Evolutionary conservation across 2,888 invertebrate species (phyloP), one percentile per base, ranked within the genome.

Genomic region (Andrena haemorrhoa): DNA sequence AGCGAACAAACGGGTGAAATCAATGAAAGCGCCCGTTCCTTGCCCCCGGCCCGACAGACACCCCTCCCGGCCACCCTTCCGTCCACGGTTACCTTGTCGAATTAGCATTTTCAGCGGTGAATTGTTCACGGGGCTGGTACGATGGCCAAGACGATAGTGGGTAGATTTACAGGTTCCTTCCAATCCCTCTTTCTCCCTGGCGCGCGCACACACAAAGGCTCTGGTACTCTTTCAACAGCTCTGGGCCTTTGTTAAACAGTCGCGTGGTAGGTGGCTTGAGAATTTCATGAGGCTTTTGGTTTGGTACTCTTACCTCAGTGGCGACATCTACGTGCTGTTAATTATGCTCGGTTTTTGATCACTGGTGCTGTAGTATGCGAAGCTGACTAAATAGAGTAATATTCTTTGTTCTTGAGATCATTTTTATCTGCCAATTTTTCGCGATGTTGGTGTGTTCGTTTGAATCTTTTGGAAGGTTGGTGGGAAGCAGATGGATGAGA

Each of bases 81-180:
- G 71, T 77, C 69, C 61, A 20, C 65, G 60, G 64, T 60, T 65
- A 73, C 77, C 83, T 74, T 77, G 77, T 77, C 61, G 79, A 85
- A 85, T 85, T 85, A 86, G 82, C 79, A 85, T 85, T 85, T 78
- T 69, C 82, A 72, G 29, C 69, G 69, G 66, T 31, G 85, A 76
- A 69, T 81, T 61, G 72, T 73, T 77, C 68, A 20, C 68, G 26
- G 35, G 61, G 20, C 35, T 23, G 41, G 41, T 41, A 41, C 47
- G 29, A 51, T 51, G 7, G 60, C 75, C 23, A 31, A 49, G 66
- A 70, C 70, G 71, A 82, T 82, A 82, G 49, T 12, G 35, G 70
- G 16, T 51, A 81, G 82, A 82, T 82, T 82, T 82, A 82, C 29
- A 47, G 31, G 75, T 56, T 16, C 33, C n/a, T 31, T 47, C 23